Conservation (phyloP, 2,797 vertebrate genomes). For the Falco naumanni region DNA sequence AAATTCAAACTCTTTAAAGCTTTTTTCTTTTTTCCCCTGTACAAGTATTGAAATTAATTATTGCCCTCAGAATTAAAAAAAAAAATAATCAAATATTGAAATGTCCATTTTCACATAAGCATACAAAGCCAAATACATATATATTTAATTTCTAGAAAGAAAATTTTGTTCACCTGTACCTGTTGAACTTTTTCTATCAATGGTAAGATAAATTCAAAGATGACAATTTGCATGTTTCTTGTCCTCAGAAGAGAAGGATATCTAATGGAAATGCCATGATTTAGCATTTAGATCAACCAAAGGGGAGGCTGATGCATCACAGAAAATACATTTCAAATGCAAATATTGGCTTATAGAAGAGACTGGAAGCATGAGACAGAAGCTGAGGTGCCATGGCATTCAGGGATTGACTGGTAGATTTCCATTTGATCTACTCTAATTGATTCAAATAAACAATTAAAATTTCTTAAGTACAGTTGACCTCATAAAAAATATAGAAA, state of each 20-base stretch:
- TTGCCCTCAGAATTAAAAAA: background rate
- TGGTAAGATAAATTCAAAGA: background rate
- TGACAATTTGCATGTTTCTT: background rate
- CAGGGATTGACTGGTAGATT: background rate
- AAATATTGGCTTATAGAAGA: background rate
- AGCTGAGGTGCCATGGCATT: background rate
- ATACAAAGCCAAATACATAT: background rate
- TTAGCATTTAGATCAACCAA: slow-evolving; percentile 20
- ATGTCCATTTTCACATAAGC: background rate
- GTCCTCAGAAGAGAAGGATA: background rate
- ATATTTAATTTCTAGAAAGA: background rate
- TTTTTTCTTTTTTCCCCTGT: too few relatives aligned
- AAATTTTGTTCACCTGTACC: background rate
- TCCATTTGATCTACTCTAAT: background rate
- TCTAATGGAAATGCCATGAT: background rate
- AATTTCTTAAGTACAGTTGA: background rate
- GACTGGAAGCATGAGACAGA: background rate
- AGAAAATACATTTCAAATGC: background rate
- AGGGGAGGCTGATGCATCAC: background rate
- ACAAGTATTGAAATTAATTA: background rate
- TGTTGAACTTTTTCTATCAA: background rate
- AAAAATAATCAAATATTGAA: background rate
- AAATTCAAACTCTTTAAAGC: background rate
- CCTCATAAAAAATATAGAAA: background rate
- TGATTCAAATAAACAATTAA: background rate